Percentiles rank a stretch among this genome's conserved stretches.
Conservation (phyloP, 2,888 invertebrate species). For the Catocala sponsa region DNA sequence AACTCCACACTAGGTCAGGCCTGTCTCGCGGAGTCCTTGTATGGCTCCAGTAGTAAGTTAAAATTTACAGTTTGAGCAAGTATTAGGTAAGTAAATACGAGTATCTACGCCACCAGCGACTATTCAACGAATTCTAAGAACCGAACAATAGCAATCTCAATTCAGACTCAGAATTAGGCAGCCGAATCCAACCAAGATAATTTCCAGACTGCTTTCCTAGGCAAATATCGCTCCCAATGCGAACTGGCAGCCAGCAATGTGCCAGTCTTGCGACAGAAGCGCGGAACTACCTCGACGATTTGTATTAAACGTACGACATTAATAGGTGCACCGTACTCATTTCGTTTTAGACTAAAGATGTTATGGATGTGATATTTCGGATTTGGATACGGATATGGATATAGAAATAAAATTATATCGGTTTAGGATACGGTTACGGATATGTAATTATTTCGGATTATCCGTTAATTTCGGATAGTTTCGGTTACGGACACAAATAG, state of each 20-base stretch:
- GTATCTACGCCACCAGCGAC: not conserved
- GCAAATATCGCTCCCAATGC: conserved; percentile 17
- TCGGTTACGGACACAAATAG: too few relatives aligned
- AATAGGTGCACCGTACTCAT: not conserved
- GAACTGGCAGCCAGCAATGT: conserved; percentile 32
- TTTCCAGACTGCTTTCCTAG: conserved; percentile 16
- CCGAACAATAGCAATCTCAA: conserved; percentile 9
- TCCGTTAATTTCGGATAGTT: too few relatives aligned
- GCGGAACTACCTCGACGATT: conserved; percentile 4
- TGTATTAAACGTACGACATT: not conserved
- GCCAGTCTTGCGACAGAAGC: conserved; percentile 42
- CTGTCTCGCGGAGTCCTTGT: too few relatives aligned
- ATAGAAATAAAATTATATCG: too few relatives aligned
- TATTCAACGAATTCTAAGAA: not conserved
- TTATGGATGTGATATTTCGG: too few relatives aligned
- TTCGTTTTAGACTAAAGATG: not conserved
- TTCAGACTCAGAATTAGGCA: conserved; percentile 19
- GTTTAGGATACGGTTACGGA: too few relatives aligned
- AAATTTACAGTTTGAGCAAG: too few relatives aligned
- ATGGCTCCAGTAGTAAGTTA: too few relatives aligned
- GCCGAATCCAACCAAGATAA: conserved; percentile 26
- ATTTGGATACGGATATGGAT: too few relatives aligned
- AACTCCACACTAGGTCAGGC: too few relatives aligned
- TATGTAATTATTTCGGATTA: too few relatives aligned
- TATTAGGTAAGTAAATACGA: not conserved